These are phyloP conservation scores for Standfussiana lucernea DNA, from an alignment of 2,888 invertebrate genomes.

Conservation along the genomic window DNA sequence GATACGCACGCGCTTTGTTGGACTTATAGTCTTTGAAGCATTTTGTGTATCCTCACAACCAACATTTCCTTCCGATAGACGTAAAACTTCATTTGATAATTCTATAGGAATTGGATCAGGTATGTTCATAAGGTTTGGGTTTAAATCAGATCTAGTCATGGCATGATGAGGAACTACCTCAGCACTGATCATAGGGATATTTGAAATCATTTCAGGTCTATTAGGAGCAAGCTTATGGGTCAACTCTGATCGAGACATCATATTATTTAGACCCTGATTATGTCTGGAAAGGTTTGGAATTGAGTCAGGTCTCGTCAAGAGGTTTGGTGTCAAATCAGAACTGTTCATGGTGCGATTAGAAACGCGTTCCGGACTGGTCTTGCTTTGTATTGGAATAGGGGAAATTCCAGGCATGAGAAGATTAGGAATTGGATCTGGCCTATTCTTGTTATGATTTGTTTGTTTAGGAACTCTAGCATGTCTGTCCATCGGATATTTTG, in stretches of 20 bases:
- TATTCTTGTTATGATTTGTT: constrained; percentile 18
- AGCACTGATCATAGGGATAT: constrained; percentile 2
- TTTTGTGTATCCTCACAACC: constrained; percentile 57
- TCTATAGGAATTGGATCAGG: constrained; percentile 72
- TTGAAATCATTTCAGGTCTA: constrained; percentile 24
- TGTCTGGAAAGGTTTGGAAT: constrained; percentile 13
- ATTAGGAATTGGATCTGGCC: constrained; percentile 12
- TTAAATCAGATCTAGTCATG: constrained; percentile 33
- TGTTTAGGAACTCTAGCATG: constrained; percentile 66
- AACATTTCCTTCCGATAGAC: constrained; percentile 63
- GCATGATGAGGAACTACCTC: constrained; percentile 12
- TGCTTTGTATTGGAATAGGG: constrained; percentile 26
- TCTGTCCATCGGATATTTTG: constrained; percentile 47
- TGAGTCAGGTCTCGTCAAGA: constrained; percentile 23
- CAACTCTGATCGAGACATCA: constrained; percentile 24
- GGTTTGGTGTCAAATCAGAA: constrained; percentile 33
- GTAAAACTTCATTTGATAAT: constrained; percentile 75
- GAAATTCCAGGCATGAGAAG: constrained; percentile 32
- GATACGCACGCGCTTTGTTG: constrained; percentile 81
- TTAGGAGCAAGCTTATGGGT: constrained; percentile 12
- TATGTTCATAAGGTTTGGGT: constrained; percentile 26
- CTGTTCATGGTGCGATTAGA: constrained; percentile 27
- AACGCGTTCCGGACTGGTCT: constrained; percentile 17
- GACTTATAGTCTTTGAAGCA: constrained; percentile 71
- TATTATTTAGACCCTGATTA: constrained; percentile 12